These are phyloP conservation scores for Xylophagus ater DNA, from an alignment of 2,888 invertebrate genomes.

Conservation along the genomic window DNA sequence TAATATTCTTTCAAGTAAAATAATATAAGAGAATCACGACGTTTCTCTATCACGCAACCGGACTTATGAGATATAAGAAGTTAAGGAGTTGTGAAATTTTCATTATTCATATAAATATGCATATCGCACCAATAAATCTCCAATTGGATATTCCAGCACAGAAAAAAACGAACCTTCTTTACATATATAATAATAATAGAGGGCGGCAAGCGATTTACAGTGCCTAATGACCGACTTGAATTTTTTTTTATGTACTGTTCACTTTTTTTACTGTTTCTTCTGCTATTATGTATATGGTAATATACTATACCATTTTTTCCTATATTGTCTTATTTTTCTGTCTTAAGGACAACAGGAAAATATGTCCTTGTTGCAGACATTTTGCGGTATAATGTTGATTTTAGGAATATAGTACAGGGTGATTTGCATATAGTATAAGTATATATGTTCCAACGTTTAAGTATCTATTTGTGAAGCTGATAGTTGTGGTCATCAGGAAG, in stretches of 20 bases:
- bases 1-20: not conserved
- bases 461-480: conserved; percentile 17
- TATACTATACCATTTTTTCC: conserved; percentile 3
- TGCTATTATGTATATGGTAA: not conserved
- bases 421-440: conserved; percentile 17
- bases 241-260: conserved; percentile 4
- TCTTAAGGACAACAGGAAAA: not conserved
- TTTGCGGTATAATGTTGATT: not conserved
- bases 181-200: not conserved
- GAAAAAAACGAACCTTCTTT: conserved; percentile 2
- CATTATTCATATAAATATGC: conserved; percentile 40
- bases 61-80: conserved; percentile 15
- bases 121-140: conserved; percentile 32
- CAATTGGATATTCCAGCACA: conserved; percentile 23
- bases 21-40: conserved; percentile 5
- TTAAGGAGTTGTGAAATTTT: conserved; percentile 20
- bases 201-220: conserved; percentile 9
- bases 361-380: conserved; percentile 8
- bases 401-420: too few relatives aligned
- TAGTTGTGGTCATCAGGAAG: conserved; percentile 18
- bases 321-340: conserved; percentile 5
- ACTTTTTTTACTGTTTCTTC: not conserved
- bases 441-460: conserved; percentile 8
- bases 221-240: conserved; percentile 12
- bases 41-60: conserved; percentile 17